phyloP scores from a whole-genome alignment of 2,797 vertebrate genomes.

The Cyprinodon diabolis region DNA sequence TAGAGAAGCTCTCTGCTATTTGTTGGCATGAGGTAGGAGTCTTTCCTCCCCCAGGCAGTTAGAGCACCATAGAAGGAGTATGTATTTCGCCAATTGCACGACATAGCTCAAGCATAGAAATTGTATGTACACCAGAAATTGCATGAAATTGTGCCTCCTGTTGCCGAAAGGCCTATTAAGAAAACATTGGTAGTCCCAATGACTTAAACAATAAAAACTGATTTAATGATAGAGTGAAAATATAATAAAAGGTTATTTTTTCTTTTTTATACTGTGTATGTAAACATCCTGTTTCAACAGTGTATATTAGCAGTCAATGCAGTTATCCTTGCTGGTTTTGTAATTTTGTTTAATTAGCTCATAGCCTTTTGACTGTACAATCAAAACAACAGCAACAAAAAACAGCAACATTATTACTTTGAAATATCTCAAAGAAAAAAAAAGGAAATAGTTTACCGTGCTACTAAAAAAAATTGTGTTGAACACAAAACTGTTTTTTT shows the following conservation, averaged over 20 bases:
- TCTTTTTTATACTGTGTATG: neutral
- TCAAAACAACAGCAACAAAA: conserved; percentile 44
- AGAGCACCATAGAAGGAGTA: no score
- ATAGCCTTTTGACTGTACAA: conserved; percentile 60
- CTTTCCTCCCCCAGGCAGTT: no score
- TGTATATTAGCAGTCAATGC: conserved; percentile 27
- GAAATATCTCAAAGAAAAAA: conserved; percentile 57
- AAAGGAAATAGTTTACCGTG: conserved; percentile 78
- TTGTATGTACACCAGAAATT: no score
- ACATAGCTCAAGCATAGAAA: no score
- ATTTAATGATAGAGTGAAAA: neutral
- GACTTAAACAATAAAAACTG: neutral
- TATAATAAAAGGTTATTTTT: neutral
- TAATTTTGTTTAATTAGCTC: conserved; percentile 23
- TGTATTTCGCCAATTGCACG: no score
- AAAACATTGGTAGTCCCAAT: neutral
- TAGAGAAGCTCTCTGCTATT: no score
- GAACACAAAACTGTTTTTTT: conserved; percentile 29
- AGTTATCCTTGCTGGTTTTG: conserved; percentile 21
- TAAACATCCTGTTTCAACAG: neutral
- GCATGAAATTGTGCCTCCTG: no score
- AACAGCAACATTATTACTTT: conserved; percentile 59
- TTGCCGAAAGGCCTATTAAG: neutral
- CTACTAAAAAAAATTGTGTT: conserved; percentile 49
- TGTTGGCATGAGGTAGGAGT: no score